Evolutionary conservation across 2,113 vertebrate genomes (phyloP).

Genomic region (Rallus limicola): DNA sequence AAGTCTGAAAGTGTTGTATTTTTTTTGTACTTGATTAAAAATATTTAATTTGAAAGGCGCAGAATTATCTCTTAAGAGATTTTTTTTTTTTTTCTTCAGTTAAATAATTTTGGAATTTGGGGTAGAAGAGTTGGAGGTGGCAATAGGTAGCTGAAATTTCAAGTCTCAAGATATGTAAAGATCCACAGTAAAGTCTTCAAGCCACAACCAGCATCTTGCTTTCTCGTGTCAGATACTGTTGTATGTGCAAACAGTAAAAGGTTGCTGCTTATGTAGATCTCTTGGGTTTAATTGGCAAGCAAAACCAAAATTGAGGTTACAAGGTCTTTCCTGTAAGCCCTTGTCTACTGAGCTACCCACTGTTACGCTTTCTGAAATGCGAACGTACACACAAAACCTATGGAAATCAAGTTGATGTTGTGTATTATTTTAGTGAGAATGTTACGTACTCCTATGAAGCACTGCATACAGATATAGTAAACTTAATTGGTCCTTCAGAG

Average conservation of each 20-base stretch:
- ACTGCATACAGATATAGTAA: background rate
- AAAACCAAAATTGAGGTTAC: background rate
- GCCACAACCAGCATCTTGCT: background rate
- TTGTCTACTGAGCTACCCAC: background rate
- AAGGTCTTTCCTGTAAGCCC: background rate
- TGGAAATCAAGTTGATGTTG: background rate
- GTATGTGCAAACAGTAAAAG: background rate
- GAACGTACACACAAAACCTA: background rate
- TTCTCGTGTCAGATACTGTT: background rate
- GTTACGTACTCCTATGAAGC: background rate
- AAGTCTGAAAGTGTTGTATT: background rate
- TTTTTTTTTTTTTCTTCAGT: background rate
- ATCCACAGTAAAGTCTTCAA: background rate
- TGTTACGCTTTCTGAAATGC: background rate
- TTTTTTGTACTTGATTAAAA: background rate
- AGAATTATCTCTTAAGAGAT: background rate
- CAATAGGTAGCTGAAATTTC: background rate
- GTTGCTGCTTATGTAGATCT: background rate
- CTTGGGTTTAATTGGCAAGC: background rate
- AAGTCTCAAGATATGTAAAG: background rate
- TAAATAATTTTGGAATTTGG: background rate
- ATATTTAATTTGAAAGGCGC: background rate
- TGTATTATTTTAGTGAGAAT: background rate
- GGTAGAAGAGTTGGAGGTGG: background rate
- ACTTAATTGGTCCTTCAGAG: background rate